These are phyloP conservation scores for Syngnathus floridae DNA, from an alignment of 2,113 vertebrate species.

Conservation along the genomic window DNA sequence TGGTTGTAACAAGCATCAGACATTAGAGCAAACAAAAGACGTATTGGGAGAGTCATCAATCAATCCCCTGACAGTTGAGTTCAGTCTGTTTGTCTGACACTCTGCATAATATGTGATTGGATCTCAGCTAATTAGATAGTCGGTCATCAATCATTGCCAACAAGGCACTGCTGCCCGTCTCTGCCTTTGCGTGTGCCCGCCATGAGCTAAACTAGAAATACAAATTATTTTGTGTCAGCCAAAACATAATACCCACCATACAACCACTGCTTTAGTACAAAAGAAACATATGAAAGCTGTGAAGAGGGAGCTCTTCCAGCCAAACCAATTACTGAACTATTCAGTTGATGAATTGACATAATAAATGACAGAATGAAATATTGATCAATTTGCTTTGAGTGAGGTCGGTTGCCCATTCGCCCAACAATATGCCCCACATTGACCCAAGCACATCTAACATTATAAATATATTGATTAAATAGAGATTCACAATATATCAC, in stretches of 20 bases:
- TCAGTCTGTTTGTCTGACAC: slow-evolving; percentile 97
- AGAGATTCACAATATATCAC: too few relatives aligned
- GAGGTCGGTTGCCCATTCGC: slow-evolving; percentile 49
- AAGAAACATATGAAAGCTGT: slow-evolving; percentile 63
- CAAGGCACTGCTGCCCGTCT: slow-evolving; percentile 79
- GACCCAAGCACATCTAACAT: neutral
- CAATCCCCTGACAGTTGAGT: slow-evolving; percentile 90
- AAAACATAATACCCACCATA: slow-evolving; percentile 75
- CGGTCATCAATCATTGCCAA: slow-evolving; percentile 99
- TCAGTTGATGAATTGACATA: slow-evolving; percentile 69
- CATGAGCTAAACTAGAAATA: slow-evolving; percentile 66
- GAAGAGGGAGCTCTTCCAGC: slow-evolving; percentile 47
- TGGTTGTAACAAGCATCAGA: slow-evolving; percentile 97
- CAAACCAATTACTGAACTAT: slow-evolving; percentile 67
- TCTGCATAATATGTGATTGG: slow-evolving; percentile 99
- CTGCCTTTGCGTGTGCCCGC: slow-evolving; percentile 65
- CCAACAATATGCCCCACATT: slow-evolving; percentile 16
- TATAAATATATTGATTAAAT: too few relatives aligned
- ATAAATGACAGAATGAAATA: slow-evolving; percentile 69
- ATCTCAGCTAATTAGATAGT: slow-evolving; percentile 99
- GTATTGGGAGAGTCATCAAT: slow-evolving; percentile 97
- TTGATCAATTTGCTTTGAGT: slow-evolving; percentile 61
- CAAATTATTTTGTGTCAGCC: slow-evolving; percentile 68
- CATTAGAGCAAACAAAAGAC: slow-evolving; percentile 92
- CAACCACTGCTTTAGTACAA: slow-evolving; percentile 57